Conservation (phyloP, 2,113 vertebrate genomes). For the Stigmatopora argus region DNA sequence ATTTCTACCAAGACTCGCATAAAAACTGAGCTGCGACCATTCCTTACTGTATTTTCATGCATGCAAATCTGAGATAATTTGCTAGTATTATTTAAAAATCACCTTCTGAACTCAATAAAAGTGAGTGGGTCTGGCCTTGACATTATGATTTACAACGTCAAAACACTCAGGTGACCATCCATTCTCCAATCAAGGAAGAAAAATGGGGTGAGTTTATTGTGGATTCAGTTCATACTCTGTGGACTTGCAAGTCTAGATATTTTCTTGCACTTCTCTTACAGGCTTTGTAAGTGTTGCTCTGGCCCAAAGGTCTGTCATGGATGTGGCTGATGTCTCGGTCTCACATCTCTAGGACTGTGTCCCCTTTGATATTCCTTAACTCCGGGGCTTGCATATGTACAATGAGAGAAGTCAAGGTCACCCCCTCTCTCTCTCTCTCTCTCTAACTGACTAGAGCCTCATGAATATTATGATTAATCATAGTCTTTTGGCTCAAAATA, state of each 20-base stretch:
- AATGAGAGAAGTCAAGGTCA: slow-evolving; percentile 69
- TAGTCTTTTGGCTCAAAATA: slow-evolving; percentile 60
- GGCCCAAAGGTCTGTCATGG: slow-evolving; percentile 59
- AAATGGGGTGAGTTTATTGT: neutral
- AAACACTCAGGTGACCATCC: neutral
- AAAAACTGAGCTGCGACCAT: slow-evolving; percentile 1
- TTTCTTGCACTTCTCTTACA: slow-evolving; percentile 42
- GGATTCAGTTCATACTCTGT: neutral
- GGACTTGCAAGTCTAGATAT: slow-evolving; percentile 36
- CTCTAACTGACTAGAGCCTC: slow-evolving; percentile 51
- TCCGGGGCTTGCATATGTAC: slow-evolving; percentile 53
- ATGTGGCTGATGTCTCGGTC: slow-evolving; percentile 60
- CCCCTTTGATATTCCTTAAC: slow-evolving; percentile 67
- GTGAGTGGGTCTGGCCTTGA: too few species aligned
- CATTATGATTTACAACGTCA: neutral
- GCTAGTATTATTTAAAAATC: neutral
- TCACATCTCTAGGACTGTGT: slow-evolving; percentile 64
- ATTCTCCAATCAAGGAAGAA: neutral
- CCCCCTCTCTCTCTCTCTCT: slow-evolving; percentile 55
- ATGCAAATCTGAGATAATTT: neutral
- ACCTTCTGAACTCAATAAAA: neutral
- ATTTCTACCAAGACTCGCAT: slow-evolving; percentile 12
- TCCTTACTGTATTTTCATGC: neutral
- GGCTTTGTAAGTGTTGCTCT: slow-evolving; percentile 38
- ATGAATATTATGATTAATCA: slow-evolving; percentile 73